Conservation (phyloP, 2,113 vertebrate species). For the Montifringilla adamsi region DNA sequence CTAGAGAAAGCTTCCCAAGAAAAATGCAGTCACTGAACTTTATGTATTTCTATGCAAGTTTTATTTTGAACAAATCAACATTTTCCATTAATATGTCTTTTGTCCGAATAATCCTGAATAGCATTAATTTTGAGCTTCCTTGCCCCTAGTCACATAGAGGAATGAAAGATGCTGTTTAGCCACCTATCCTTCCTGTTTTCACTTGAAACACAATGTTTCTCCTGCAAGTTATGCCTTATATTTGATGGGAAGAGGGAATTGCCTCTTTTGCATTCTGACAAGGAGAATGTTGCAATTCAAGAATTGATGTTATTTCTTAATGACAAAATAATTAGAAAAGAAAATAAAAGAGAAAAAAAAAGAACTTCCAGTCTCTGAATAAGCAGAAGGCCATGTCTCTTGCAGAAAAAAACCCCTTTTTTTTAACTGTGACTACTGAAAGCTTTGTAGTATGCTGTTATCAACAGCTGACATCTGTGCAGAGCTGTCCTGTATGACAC, state of each 20-base stretch:
- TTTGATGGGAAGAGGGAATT: not conserved
- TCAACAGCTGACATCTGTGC: constrained; percentile 49
- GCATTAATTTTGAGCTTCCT: not conserved
- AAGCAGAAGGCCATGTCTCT: not conserved
- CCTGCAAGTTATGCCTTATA: not conserved
- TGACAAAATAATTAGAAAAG: not conserved
- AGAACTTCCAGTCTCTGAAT: not conserved
- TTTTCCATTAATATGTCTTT: not conserved
- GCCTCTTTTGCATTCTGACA: not conserved
- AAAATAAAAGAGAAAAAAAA: not conserved
- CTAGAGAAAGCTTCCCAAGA: not conserved
- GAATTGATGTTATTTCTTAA: not conserved
- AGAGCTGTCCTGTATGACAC: constrained; percentile 11
- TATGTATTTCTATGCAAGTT: not conserved
- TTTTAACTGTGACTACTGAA: not conserved
- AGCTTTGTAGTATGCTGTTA: not conserved
- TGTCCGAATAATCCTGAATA: not conserved
- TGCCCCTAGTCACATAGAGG: not conserved
- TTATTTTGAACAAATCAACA: not conserved
- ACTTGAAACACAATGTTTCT: not conserved
- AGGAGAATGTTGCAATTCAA: not conserved
- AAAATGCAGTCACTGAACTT: not conserved
- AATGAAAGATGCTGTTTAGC: not conserved
- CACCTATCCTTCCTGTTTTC: not conserved
- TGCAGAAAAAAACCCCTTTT: not conserved